Evolutionary conservation across 2,888 invertebrate species (phyloP).

Genomic region (Lepidochitona cinerea): DNA sequence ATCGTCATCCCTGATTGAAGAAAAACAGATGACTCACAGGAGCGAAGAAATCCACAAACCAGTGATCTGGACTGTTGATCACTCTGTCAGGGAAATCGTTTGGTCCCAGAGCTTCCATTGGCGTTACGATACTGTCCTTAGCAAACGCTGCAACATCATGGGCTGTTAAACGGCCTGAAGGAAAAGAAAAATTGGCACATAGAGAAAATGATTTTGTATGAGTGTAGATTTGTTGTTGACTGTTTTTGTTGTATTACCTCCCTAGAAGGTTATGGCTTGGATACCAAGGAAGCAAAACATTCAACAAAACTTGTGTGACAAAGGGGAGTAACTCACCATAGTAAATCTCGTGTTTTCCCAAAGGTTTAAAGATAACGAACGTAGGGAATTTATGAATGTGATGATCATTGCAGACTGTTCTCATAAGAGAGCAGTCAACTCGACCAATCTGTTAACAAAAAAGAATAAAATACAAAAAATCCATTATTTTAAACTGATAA

Average conservation of each 20-base stretch:
- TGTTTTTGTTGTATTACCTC: too few relatives aligned
- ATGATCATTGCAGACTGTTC: conserved; percentile 65
- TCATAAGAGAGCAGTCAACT: conserved; percentile 69
- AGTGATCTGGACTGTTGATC: conserved; percentile 68
- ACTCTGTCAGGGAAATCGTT: conserved; percentile 74
- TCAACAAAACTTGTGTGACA: too few relatives aligned
- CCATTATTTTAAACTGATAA: too few relatives aligned
- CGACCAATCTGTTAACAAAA: conserved; percentile 63
- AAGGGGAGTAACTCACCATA: conserved; percentile 73
- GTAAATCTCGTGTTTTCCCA: conserved; percentile 83
- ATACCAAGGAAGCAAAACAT: too few relatives aligned
- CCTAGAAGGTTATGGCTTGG: too few relatives aligned
- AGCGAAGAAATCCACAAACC: conserved; percentile 84
- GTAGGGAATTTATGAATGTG: conserved; percentile 75
- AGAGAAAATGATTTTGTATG: too few relatives aligned
- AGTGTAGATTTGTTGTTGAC: too few relatives aligned
- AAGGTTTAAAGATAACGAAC: conserved; percentile 82
- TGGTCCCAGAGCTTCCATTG: conserved; percentile 69
- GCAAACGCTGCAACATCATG: conserved; percentile 76
- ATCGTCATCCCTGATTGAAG: neutral
- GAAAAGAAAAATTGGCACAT: neutral
- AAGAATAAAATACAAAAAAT: neutral
- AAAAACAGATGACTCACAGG: conserved; percentile 72
- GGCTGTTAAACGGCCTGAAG: conserved; percentile 73
- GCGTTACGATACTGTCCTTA: conserved; percentile 73